These are phyloP conservation scores for Drosophila murphyi DNA, from an alignment of 1,140 invertebrate species.

Conservation along the genomic window DNA sequence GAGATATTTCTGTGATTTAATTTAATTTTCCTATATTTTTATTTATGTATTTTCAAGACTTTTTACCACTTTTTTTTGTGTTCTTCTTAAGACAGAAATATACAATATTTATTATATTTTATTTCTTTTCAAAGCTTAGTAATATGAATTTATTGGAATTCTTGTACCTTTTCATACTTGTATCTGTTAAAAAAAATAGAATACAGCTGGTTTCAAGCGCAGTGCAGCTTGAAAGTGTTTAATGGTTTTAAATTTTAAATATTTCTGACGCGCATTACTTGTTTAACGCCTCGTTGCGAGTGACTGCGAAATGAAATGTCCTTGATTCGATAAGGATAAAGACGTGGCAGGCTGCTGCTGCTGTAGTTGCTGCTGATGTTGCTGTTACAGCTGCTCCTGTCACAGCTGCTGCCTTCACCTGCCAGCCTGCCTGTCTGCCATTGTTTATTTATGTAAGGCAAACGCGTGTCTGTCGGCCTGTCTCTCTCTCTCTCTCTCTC, in stretches of 20 bases:
- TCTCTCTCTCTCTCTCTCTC: slow-evolving; percentile 23
- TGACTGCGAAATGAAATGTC: slow-evolving; percentile 42
- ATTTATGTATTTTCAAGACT: no score
- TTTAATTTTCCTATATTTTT: no score
- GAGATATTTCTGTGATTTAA: no score
- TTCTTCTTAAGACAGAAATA: no score
- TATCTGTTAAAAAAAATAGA: no score
- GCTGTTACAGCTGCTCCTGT: slow-evolving; percentile 17
- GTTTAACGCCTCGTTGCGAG: slow-evolving; percentile 66
- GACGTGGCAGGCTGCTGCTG: slow-evolving; percentile 49
- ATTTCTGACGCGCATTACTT: slow-evolving; percentile 28
- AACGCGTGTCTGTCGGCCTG: slow-evolving; percentile 32
- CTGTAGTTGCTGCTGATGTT: slow-evolving; percentile 6
- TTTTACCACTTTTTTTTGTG: no score
- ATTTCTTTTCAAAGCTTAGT: no score
- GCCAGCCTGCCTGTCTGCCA: slow-evolving; percentile 39
- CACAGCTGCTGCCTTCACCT: slow-evolving; percentile 30
- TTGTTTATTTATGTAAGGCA: slow-evolving; percentile 67
- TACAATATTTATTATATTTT: no score
- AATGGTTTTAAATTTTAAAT: slow-evolving; percentile 41
- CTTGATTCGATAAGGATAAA: slow-evolving; percentile 58
- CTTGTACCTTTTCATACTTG: no score
- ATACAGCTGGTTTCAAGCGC: no score
- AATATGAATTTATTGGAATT: no score
- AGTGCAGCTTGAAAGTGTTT: background rate